Base-by-base conservation (phyloP, 2,797 vertebrate species). In the Pangasius mekongensis region DNA sequence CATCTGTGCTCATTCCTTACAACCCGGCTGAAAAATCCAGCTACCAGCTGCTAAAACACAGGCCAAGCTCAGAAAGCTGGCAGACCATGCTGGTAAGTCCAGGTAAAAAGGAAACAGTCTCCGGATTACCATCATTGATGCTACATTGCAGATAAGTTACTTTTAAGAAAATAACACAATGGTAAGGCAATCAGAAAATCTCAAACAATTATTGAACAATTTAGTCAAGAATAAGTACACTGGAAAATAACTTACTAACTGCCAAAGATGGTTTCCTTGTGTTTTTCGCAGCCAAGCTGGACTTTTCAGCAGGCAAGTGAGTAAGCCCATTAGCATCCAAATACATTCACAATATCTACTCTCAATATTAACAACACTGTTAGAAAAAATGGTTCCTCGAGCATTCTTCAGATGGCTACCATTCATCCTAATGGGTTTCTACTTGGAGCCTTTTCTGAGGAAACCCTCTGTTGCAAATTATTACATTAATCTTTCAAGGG, bases 1-100 rank as follows among this genome's bases (percentile, higher is more conserved):
- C 71, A 88, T 84, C 60, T 83, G 36, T 62, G 80, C 58, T 16
- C 6, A 62, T 64, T 64, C 80, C 43, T 20, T 83, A 11, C 27
- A 83, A 83, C 14, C 22, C 58, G 64, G 36, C 36, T 43, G 80
- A 62, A 33, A 47, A 82, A 82, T 62, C 54, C 33, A 16, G 33
- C 78, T 82, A 43, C 11, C 36, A 83, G 58, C 81, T 64, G 36
- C 36, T 16, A 64, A 47, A 83, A n/a, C 58, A 83, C 39, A 62
- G 80, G 80, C 24, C 43, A 30, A 39, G 10, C 56, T 60, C 33
- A 4, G 24, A n/a, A 56, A 54, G 78, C 54, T 81, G 33, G 60
- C 30, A 30, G 16, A 83, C 60, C 58, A n/a, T n/a, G 24, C 0
- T 33, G n/a, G 18, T 16, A 43, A n/a, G 33, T 60, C n/a, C 78